Base-by-base conservation (phyloP, 2,888 invertebrate species). In the Caenorhabditis angaria region DNA sequence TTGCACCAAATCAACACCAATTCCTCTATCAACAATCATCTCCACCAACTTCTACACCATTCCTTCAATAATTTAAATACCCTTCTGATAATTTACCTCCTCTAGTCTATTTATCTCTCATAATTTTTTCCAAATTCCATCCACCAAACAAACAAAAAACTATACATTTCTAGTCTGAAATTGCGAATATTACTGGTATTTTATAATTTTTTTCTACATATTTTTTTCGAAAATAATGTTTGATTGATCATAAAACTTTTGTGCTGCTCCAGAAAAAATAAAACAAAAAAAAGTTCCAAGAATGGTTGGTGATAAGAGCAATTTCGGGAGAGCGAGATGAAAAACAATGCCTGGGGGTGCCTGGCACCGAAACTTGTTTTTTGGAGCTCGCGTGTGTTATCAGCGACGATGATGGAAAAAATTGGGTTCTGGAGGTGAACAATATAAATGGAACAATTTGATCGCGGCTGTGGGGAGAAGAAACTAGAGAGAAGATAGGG, bases 201-300 rank as follows among this genome's bases (percentile, higher is more conserved):
- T 32, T 32, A 10, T 32, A 32, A 8, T 32, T 10, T 8, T 32
- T 32, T 32, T 32, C 32, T 8, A 32, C 32, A 32, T 8, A 32
- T 8, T 5, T 32, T 32, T 32, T 32, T 32, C 5, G 10, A 32
- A 32, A 32, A 32, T 32, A 32, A 8, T 32, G 10, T 32, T 32
- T 32, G 10, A 8, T 32, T 32, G 32, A 32, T 32, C 32, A 5
- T 5, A 32, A 32, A 32, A 32, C 10, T 41, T 41, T 18, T 41
- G 18, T 12, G 10, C 41, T 41, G 41, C 14, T 41, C 41, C 14
- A 18, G 18, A 18, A 41, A 41, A 18, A 41, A 14, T 5, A 5
- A 32, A 32, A 32, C 32, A 41, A 6, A 41, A 41, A 41, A 41
- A 41, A 41, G 41, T 41, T 41, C 41, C 41, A 41, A 41, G 41